Conservation (phyloP, 2,797 vertebrate genomes). For the Malacoctenus gilli region DNA sequence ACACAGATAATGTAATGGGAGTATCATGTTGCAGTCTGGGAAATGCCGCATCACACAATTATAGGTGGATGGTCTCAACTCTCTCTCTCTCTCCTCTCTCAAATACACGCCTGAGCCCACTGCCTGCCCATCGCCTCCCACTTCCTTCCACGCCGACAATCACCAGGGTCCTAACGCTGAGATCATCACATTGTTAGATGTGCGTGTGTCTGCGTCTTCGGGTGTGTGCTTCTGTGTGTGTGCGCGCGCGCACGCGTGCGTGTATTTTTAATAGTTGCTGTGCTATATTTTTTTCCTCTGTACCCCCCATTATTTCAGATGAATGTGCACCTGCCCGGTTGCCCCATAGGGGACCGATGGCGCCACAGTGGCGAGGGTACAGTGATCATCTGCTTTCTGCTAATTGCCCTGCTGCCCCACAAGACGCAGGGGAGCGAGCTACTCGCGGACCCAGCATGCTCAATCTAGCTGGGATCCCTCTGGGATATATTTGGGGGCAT, state of each 20-base stretch:
- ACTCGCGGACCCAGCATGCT: constrained; percentile 43
- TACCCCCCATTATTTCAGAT: constrained; percentile 75
- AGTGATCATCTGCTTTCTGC: constrained; percentile 81
- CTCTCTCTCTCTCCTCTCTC: constrained; percentile 32
- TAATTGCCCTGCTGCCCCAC: constrained; percentile 82
- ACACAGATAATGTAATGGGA: constrained; percentile 66
- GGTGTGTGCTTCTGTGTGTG: constrained; percentile 55
- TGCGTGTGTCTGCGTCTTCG: constrained; percentile 48
- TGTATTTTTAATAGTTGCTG: constrained; percentile 24
- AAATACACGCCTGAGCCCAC: constrained; percentile 36
- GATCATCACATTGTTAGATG: constrained; percentile 84
- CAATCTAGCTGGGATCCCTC: constrained; percentile 41
- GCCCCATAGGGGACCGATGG: constrained; percentile 77
- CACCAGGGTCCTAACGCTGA: constrained; percentile 80
- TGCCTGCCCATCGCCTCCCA: constrained; percentile 35
- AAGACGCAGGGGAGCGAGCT: constrained; percentile 65
- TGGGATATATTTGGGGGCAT: constrained; percentile 30
- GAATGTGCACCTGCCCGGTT: constrained; percentile 80
- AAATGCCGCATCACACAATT: constrained; percentile 77
- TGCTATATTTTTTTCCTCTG: constrained; percentile 30
- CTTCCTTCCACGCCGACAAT: constrained; percentile 58
- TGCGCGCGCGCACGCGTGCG: no score
- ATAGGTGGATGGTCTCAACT: constrained; percentile 48
- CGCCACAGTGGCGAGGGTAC: constrained; percentile 78
- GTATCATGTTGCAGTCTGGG: constrained; percentile 79